These are phyloP conservation scores for Laspeyria flexula DNA, from an alignment of 2,888 invertebrate species.

Conservation along the genomic window DNA sequence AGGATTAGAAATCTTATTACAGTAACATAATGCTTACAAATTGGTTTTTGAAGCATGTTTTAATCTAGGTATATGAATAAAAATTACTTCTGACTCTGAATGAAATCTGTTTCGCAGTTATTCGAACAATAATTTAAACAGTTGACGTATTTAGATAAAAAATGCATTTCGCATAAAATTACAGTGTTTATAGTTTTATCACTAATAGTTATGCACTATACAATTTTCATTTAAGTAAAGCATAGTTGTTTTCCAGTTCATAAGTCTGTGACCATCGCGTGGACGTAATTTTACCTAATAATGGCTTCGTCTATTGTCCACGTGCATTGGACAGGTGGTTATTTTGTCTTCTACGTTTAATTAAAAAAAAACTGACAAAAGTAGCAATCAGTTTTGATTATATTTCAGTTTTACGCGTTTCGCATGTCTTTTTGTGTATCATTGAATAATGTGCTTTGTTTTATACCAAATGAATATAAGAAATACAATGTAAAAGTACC, in stretches of 20 bases:
- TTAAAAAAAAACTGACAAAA: background rate
- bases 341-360: background rate
- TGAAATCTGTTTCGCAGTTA: too few species aligned
- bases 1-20: too few species aligned
- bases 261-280: constrained; percentile 36
- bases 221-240: constrained; percentile 7
- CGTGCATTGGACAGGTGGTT: constrained; percentile 1
- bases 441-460: too few species aligned
- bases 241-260: constrained; percentile 37
- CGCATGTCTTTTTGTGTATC: background rate
- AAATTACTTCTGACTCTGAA: too few species aligned
- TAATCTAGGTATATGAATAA: too few species aligned
- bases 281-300: constrained; percentile 9
- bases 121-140: too few species aligned
- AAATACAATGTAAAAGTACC: too few species aligned
- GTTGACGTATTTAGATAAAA: too few species aligned
- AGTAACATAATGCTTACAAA: too few species aligned
- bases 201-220: background rate
- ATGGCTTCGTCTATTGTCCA: constrained; percentile 5
- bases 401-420: background rate
- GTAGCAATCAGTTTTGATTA: background rate
- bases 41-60: too few species aligned
- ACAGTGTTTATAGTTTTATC: background rate
- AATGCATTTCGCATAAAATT: background rate
- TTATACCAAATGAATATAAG: too few species aligned